phyloP scores from a whole-genome alignment of 2,888 invertebrate genomes.

The Nomada goodeniana region DNA sequence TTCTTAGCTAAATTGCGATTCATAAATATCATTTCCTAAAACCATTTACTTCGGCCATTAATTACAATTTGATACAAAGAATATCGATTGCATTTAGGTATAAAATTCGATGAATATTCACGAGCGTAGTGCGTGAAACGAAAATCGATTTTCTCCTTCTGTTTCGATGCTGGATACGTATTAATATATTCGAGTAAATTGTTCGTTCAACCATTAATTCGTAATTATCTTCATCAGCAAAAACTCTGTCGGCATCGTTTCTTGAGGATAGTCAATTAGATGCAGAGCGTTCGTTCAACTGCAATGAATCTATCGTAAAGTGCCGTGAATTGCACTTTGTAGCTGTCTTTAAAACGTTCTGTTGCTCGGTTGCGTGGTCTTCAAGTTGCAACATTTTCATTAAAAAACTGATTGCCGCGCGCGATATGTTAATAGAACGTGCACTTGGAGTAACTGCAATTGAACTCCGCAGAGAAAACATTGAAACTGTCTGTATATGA shows the following conservation, averaged over 20 bases:
- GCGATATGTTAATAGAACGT: too few species aligned
- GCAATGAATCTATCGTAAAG: background rate
- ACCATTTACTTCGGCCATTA: background rate
- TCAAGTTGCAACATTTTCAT: too few species aligned
- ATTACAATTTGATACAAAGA: conserved; percentile 3
- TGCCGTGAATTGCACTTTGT: background rate
- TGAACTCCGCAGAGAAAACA: too few species aligned
- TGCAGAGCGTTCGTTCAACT: background rate
- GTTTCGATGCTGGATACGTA: too few species aligned
- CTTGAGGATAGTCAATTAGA: background rate
- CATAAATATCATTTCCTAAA: background rate
- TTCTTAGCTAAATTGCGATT: background rate
- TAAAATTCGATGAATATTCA: background rate
- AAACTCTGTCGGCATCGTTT: background rate
- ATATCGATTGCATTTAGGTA: background rate
- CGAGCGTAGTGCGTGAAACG: background rate
- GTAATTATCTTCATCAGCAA: background rate
- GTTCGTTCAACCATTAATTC: background rate
- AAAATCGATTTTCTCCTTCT: background rate
- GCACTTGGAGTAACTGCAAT: too few species aligned
- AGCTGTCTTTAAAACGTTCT: too few species aligned
- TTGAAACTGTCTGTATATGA: too few species aligned
- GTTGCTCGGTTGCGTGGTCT: too few species aligned
- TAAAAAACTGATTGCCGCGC: too few species aligned
- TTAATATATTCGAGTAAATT: background rate